phyloP scores from a whole-genome alignment of 2,797 vertebrate genomes.

The Graptemys geographica region DNA sequence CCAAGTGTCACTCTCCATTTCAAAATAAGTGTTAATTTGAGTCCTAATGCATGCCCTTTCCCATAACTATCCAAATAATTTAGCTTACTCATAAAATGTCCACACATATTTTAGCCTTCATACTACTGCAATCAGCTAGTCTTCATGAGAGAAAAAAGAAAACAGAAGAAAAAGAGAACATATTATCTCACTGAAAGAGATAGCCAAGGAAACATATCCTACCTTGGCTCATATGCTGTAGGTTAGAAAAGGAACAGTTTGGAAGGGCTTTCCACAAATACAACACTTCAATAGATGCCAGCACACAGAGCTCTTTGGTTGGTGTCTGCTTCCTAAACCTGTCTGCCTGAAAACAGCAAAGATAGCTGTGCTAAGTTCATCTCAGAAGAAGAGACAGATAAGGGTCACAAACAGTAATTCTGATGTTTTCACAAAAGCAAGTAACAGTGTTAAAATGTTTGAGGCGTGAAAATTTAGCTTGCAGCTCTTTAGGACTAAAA shows the following conservation, averaged over 20 bases:
- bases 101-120: neutral
- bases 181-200: neutral
- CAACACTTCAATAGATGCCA: constrained; percentile 95
- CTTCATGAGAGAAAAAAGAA: neutral
- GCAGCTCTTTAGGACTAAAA: neutral
- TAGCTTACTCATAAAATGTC: neutral
- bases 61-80: neutral
- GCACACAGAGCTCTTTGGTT: constrained; percentile 90
- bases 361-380: neutral
- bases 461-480: neutral
- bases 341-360: constrained; percentile 85
- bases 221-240: constrained; percentile 97
- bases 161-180: neutral
- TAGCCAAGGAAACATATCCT: neutral
- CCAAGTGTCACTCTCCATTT: neutral
- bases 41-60: neutral
- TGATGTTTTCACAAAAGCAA: neutral
- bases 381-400: neutral
- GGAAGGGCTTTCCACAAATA: constrained; percentile 98
- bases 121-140: neutral
- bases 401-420: neutral
- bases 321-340: constrained; percentile 88
- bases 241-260: constrained; percentile 93
- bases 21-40: neutral
- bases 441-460: neutral